These are phyloP conservation scores for Triplophysa siluroides DNA, from an alignment of 2,113 vertebrate species.

Conservation along the genomic window DNA sequence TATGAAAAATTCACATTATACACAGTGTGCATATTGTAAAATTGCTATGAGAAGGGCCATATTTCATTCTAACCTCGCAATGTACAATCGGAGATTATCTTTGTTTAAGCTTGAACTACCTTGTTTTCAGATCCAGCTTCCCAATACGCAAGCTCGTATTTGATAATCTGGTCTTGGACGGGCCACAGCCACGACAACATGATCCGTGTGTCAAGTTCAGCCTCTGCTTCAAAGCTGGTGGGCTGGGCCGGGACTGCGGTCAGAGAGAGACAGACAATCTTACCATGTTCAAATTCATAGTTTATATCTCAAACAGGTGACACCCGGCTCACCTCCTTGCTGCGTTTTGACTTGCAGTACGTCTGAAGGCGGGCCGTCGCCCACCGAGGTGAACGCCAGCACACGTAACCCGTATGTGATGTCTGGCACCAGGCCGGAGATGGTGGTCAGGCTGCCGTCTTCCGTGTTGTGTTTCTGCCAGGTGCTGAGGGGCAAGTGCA, in stretches of 20 bases:
- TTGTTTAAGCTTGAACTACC: conserved; percentile 67
- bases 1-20: too few species aligned
- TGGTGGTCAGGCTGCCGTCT: conserved; percentile 85
- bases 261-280: neutral
- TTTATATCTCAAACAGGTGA: neutral
- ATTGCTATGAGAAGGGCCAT: too few species aligned
- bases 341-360: conserved; percentile 92
- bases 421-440: conserved; percentile 84
- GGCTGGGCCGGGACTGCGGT: conserved; percentile 88
- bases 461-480: conserved; percentile 94
- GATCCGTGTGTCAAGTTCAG: conserved; percentile 89
- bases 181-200: conserved; percentile 90
- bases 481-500: conserved; percentile 77
- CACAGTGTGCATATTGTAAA: too few species aligned
- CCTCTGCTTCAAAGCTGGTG: conserved; percentile 87
- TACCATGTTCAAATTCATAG: neutral
- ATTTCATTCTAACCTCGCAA: too few species aligned
- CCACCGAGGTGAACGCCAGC: conserved; percentile 91
- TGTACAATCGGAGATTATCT: neutral
- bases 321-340: conserved; percentile 84
- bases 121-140: conserved; percentile 81
- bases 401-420: conserved; percentile 91
- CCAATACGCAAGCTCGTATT: conserved; percentile 92
- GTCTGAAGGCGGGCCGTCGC: conserved; percentile 89
- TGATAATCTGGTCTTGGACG: conserved; percentile 84